Conservation (phyloP, 37 sponge, comb jelly and placozoan genomes). For the Haliclona indistincta region DNA sequence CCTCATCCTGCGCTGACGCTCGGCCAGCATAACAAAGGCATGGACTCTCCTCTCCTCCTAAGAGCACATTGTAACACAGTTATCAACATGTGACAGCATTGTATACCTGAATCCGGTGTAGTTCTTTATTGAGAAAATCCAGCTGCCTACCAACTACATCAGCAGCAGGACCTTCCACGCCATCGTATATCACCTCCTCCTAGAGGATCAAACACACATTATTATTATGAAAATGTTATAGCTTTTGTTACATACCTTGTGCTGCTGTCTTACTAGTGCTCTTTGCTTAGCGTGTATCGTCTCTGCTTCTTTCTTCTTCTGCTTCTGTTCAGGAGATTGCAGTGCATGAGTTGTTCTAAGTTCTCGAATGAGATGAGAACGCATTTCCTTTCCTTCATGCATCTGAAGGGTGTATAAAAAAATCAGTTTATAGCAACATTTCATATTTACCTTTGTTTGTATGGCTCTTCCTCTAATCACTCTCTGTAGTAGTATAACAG, state of each 20-base stretch:
- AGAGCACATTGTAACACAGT: background rate
- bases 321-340: conserved; percentile 78
- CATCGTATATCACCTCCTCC: conserved; percentile 57
- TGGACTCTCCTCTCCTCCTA: conserved; percentile 90
- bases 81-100: background rate
- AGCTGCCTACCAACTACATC: conserved; percentile 74
- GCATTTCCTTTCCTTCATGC: conserved; percentile 85
- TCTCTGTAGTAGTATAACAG: conserved; percentile 85
- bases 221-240: background rate
- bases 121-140: conserved; percentile 95
- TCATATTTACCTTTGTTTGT: conserved; percentile 74
- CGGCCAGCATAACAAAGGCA: conserved; percentile 92
- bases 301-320: conserved; percentile 65
- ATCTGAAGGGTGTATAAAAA: conserved; percentile 42
- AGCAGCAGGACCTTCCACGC: conserved; percentile 62
- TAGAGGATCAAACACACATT: background rate
- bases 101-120: conserved; percentile 73
- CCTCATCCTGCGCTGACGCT: conserved; percentile 85
- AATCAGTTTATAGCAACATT: background rate
- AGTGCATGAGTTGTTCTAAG: conserved; percentile 93
- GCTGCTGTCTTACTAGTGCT: background rate
- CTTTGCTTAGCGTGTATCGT: conserved; percentile 23
- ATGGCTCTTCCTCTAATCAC: conserved; percentile 88
- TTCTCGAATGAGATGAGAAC: conserved; percentile 85
- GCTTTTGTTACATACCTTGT: conserved; percentile 27